A percentile compares a stretch with the other conserved stretches of the same genome.
Evolutionary conservation across 2,113 vertebrate genomes (phyloP).

Genomic region (Urocynchramus pylzowi): DNA sequence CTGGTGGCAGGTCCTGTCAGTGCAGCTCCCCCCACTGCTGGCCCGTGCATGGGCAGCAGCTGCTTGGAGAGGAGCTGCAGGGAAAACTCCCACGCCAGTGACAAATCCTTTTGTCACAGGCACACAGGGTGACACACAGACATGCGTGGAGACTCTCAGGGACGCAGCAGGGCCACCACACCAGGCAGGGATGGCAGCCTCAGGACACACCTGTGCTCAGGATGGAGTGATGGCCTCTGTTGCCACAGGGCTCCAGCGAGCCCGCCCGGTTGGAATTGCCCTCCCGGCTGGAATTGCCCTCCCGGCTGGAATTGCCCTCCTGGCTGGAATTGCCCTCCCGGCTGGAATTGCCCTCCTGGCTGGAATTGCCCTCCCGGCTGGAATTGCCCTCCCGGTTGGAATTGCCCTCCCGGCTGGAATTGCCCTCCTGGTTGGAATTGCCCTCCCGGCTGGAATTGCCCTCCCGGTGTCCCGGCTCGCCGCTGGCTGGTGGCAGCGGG

Average conservation of each 20-base stretch:
- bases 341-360: background rate
- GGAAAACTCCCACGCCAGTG: background rate
- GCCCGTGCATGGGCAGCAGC: no score
- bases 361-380: no score
- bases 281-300: background rate
- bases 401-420: background rate
- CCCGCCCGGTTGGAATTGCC: no score
- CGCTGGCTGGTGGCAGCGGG: background rate
- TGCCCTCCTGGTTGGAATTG: rapidly evolving
- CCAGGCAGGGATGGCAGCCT: background rate
- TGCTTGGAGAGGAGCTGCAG: background rate
- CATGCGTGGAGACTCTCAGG: background rate
- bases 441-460: no score
- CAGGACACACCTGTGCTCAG: background rate
- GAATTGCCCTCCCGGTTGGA: background rate
- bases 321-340: no score
- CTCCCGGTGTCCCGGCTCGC: background rate
- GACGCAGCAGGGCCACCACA: background rate
- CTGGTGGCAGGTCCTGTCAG: background rate
- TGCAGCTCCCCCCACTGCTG: background rate
- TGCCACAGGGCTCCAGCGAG: background rate
- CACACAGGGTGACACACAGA: background rate
- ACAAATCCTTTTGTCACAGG: background rate
- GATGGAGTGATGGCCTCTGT: background rate
- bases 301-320: no score